Evolutionary conservation across 2,888 invertebrate genomes (phyloP), one percentile per base, ranked within the genome.

Genomic region (Chymomyza fuscimana): DNA sequence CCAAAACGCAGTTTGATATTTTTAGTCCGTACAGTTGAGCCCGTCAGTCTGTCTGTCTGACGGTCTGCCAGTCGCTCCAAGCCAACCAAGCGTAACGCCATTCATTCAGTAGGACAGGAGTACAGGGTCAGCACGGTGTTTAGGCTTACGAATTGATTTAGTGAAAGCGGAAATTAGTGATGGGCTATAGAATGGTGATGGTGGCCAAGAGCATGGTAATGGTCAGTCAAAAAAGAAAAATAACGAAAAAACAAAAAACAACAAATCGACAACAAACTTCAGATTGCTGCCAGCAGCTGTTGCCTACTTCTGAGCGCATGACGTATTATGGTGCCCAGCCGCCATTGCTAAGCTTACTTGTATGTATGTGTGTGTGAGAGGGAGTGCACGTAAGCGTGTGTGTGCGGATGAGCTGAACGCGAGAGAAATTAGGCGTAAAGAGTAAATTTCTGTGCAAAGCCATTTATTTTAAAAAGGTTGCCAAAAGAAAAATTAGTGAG

Each of bases 121-220:
- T 15, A 19, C 15, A 15, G n/a, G 36, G 16, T 19, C 25, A 63
- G 10, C 51, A 73, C 70, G 74, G 69, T 84, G 77, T 76, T 82
- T 75, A 82, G 83, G 78, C 63, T 76, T 73, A 69, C 70, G 81
- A 77, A 83, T 86, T 86, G 87, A 86, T 86, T 86, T 87, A 87
- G 82, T 83, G 76, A 83, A 86, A 83, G 76, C 82, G 85, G 86
- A 86, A 87, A 87, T 86, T 87, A 86, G 87, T 86, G 82, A 84
- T 79, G 76, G 79, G 65, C 70, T 46, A 46, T 46, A 46, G 40
- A 12, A 12, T 60, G 74, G 76, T 71, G 64, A 36, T 29, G 66
- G 40, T 51, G 54, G 25, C 56, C 32, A 51, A 58, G 64, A 46
- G n/a, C 19, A 56, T 56, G 16, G 10, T 22, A 9, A 61, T 51